A percentile compares a stretch with the other conserved stretches of the same genome.
These are phyloP conservation scores for Camptogramma bilineatum DNA, from an alignment of 2,888 invertebrate genomes.

Conservation along the genomic window DNA sequence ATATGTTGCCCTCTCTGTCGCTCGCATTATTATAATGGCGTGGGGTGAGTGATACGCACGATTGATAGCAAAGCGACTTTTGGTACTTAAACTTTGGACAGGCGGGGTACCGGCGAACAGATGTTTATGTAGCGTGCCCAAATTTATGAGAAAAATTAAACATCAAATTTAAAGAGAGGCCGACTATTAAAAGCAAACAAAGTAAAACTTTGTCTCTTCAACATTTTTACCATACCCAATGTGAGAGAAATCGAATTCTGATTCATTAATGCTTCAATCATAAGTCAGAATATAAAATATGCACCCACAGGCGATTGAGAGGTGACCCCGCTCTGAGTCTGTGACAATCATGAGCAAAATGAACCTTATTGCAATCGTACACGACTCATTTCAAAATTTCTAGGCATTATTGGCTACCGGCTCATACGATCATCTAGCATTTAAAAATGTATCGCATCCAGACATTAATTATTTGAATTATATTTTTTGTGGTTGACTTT, in stretches of 20 bases:
- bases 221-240: no score
- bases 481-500: not conserved
- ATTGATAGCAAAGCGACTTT: conserved; percentile 30
- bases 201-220: no score
- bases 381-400: not conserved
- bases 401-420: not conserved
- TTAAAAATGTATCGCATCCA: not conserved
- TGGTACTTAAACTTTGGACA: conserved; percentile 15
- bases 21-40: conserved; percentile 78
- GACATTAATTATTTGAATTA: not conserved
- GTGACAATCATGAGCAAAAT: conserved; percentile 6
- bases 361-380: not conserved
- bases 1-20: conserved; percentile 76
- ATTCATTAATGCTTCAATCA: conserved; percentile 4
- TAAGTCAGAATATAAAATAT: conserved; percentile 10
- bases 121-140: conserved; percentile 20
- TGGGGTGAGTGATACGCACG: conserved; percentile 46
- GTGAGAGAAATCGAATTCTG: not conserved
- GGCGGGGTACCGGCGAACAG: conserved; percentile 14
- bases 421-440: not conserved
- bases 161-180: not conserved
- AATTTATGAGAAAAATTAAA: not conserved
- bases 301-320: conserved; percentile 9
- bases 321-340: not conserved
- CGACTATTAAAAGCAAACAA: not conserved